A percentile compares a stretch with the other conserved stretches of the same genome.
These are phyloP conservation scores for Neotoma lepida DNA, from an alignment of 2,113 vertebrate genomes.

Conservation along the genomic window DNA sequence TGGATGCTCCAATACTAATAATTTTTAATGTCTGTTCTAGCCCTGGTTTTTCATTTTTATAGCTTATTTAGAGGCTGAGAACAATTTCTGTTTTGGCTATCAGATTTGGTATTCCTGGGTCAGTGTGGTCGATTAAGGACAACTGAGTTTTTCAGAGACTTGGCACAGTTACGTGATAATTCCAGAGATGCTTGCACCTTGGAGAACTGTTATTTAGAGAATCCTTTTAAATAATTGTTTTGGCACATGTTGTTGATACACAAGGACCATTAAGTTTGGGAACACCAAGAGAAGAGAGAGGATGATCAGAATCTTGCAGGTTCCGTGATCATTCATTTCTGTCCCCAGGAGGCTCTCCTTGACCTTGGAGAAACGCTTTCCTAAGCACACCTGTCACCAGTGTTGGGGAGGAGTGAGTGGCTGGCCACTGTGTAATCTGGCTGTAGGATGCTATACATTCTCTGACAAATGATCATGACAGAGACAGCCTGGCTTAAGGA, in stretches of 20 bases:
- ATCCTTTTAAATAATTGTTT: constrained; percentile 71
- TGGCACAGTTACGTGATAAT: constrained; percentile 8
- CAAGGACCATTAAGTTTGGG: constrained; percentile 9
- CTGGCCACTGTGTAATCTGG: neutral
- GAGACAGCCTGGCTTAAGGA: neutral
- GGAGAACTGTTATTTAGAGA: constrained; percentile 65
- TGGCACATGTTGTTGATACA: constrained; percentile 45
- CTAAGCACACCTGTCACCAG: neutral
- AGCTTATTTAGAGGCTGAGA: constrained; percentile 54
- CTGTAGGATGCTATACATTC: neutral
- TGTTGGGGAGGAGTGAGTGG: neutral
- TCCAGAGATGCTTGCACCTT: constrained; percentile 38
- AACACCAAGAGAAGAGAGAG: neutral
- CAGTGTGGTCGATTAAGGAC: constrained; percentile 17
- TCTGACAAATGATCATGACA: neutral
- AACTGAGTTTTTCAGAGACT: constrained; percentile 31
- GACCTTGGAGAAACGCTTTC: neutral
- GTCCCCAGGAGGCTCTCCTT: neutral
- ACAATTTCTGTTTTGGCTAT: neutral
- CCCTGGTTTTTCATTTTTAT: constrained; percentile 4
- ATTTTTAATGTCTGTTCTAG: neutral
- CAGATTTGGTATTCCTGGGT: neutral
- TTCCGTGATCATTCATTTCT: neutral
- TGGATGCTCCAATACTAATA: neutral
- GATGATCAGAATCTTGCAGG: neutral